phyloP scores from a whole-genome alignment of 2,888 invertebrate species.

The Argyresthia albistria region DNA sequence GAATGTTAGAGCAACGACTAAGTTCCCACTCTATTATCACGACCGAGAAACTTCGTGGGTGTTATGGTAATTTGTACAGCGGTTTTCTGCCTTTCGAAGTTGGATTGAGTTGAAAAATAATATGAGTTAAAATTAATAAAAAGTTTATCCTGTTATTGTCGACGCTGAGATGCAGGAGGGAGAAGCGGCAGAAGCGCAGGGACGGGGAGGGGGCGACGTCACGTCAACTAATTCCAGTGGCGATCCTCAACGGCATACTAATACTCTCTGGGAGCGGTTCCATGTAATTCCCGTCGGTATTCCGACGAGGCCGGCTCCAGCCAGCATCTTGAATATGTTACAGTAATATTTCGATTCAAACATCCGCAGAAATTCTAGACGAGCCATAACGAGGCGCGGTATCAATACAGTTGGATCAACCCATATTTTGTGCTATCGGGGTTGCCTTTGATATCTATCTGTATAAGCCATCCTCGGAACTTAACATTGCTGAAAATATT shows the following conservation, averaged over 20 bases:
- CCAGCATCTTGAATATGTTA: slow-evolving; percentile 63
- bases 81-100: neutral
- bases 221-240: slow-evolving; percentile 64
- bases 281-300: slow-evolving; percentile 54
- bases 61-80: neutral
- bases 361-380: slow-evolving; percentile 17
- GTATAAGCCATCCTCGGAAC: too few species aligned
- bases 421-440: too few species aligned
- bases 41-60: neutral
- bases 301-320: slow-evolving; percentile 36
- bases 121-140: slow-evolving; percentile 2
- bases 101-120: slow-evolving; percentile 1
- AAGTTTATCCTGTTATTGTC: slow-evolving; percentile 34
- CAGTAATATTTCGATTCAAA: slow-evolving; percentile 26
- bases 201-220: slow-evolving; percentile 31
- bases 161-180: slow-evolving; percentile 22
- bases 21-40: neutral
- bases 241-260: slow-evolving; percentile 59
- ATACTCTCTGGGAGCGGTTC: slow-evolving; percentile 56
- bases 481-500: too few species aligned
- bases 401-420: too few species aligned
- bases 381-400: neutral
- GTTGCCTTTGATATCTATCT: too few species aligned
- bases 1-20: neutral
- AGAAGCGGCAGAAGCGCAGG: slow-evolving; percentile 14